Percentiles rank a stretch among this genome's conserved stretches.
These are phyloP conservation scores for Volucella inflata DNA, from an alignment of 2,888 invertebrate genomes.

Conservation along the genomic window DNA sequence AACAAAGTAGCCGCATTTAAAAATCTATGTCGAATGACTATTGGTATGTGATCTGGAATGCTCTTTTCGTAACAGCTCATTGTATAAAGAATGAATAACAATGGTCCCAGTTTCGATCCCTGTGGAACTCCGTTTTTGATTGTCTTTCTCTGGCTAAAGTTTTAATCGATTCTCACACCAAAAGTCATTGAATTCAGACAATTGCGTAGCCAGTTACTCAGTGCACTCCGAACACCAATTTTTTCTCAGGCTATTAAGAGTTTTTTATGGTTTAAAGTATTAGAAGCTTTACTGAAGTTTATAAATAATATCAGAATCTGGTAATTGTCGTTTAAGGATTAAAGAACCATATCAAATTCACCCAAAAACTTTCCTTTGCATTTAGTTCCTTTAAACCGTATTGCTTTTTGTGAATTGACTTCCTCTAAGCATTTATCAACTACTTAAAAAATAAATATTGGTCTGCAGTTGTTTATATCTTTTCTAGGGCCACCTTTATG, in stretches of 20 bases:
- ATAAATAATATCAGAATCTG: background rate
- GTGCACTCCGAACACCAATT: background rate
- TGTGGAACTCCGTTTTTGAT: slow-evolving; percentile 30
- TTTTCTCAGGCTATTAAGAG: background rate
- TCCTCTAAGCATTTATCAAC: no score
- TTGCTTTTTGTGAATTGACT: no score
- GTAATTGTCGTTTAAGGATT: slow-evolving; percentile 14
- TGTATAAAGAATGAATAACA: slow-evolving; percentile 22
- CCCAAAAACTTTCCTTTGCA: slow-evolving; percentile 3
- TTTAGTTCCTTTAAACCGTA: no score
- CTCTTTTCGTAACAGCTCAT: slow-evolving; percentile 4
- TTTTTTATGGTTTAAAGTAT: no score
- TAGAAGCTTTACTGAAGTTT: no score
- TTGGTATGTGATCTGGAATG: slow-evolving; percentile 1
- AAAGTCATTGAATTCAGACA: no score
- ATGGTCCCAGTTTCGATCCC: slow-evolving; percentile 24
- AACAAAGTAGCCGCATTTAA: slow-evolving; percentile 12
- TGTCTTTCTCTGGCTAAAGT: background rate
- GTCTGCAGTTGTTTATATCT: background rate
- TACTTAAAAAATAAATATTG: no score
- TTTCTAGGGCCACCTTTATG: no score
- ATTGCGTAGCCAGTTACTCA: no score
- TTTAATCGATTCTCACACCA: background rate
- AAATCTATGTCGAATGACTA: background rate
- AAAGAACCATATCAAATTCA: slow-evolving; percentile 10